A percentile compares a stretch with the other conserved stretches of the same genome.
These are phyloP conservation scores for Nemopilema nomurai DNA, from an alignment of 30 jellyfish, hydroid and myxozoan species.

Conservation along the genomic window DNA sequence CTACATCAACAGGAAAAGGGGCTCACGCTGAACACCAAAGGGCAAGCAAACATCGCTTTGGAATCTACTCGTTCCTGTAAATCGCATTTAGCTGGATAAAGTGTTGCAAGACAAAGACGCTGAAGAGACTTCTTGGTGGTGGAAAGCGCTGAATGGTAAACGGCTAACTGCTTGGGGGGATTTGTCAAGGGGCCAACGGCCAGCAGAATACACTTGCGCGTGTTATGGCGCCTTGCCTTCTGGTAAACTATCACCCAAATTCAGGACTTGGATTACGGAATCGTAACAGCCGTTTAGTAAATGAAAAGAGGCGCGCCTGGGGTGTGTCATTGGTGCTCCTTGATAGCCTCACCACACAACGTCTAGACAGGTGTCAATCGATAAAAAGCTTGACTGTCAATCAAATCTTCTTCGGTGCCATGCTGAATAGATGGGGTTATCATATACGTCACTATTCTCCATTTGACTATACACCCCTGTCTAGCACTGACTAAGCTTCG, in stretches of 20 bases:
- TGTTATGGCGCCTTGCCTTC: too few species aligned
- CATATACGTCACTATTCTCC: too few species aligned
- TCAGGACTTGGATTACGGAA: too few species aligned
- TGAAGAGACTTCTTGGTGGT: not conserved
- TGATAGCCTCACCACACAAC: not conserved
- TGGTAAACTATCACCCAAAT: too few species aligned
- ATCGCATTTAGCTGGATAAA: not conserved
- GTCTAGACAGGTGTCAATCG: not conserved
- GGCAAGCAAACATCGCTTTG: not conserved
- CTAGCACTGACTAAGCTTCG: too few species aligned
- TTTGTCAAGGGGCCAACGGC: too few species aligned
- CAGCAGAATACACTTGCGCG: too few species aligned
- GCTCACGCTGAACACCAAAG: not conserved
- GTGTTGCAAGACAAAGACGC: not conserved
- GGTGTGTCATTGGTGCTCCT: not conserved
- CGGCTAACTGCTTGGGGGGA: too few species aligned
- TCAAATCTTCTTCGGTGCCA: too few species aligned
- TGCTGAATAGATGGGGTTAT: too few species aligned
- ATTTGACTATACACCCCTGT: too few species aligned
- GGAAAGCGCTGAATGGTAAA: not conserved
- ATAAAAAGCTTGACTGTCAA: not conserved
- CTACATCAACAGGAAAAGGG: not conserved
- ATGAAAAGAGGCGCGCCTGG: not conserved
- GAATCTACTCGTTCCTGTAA: not conserved
- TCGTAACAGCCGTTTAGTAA: too few species aligned